These are phyloP conservation scores for Muraenolepis orangiensis DNA, from an alignment of 2,797 vertebrate species.

Conservation along the genomic window DNA sequence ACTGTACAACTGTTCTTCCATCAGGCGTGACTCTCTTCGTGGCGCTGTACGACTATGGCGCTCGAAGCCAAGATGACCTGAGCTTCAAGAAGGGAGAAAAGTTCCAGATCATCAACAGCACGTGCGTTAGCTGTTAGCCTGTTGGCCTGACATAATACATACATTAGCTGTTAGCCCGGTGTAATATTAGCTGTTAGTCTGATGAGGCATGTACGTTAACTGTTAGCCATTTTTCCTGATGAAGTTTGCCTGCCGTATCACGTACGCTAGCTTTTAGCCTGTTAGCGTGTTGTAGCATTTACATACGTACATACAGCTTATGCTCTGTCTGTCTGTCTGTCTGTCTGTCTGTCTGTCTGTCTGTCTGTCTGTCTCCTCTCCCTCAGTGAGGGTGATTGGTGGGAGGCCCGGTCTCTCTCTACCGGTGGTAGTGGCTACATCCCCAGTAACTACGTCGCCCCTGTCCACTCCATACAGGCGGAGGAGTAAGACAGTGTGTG, in stretches of 20 bases:
- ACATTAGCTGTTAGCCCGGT: background rate
- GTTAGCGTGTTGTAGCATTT: background rate
- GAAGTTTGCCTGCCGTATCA: background rate
- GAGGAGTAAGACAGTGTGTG: slow-evolving; percentile 84
- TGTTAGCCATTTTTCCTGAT: background rate
- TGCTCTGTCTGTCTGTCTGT: background rate
- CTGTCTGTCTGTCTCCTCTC: slow-evolving; percentile 40
- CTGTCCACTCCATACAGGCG: slow-evolving; percentile 96
- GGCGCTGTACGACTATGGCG: slow-evolving; percentile 97
- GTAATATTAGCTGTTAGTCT: background rate
- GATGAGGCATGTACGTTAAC: too few relatives aligned
- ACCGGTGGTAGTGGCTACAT: slow-evolving; percentile 94
- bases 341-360: slow-evolving; percentile 11
- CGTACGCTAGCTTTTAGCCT: background rate
- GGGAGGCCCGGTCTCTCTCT: slow-evolving; percentile 93
- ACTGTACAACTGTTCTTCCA: slow-evolving; percentile 17
- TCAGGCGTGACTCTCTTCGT: slow-evolving; percentile 96
- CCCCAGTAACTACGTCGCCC: slow-evolving; percentile 98
- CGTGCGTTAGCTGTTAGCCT: slow-evolving; percentile 77
- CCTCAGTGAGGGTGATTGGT: slow-evolving; percentile 99
- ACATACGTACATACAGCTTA: background rate
- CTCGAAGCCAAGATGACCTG: slow-evolving; percentile 94
- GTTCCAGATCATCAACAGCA: slow-evolving; percentile 98
- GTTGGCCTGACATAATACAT: background rate
- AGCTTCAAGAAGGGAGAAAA: slow-evolving; percentile 97